Evolutionary conservation across 2,888 invertebrate genomes (phyloP), one percentile per base, ranked within the genome.

Genomic region (Apocheima hispidaria): DNA sequence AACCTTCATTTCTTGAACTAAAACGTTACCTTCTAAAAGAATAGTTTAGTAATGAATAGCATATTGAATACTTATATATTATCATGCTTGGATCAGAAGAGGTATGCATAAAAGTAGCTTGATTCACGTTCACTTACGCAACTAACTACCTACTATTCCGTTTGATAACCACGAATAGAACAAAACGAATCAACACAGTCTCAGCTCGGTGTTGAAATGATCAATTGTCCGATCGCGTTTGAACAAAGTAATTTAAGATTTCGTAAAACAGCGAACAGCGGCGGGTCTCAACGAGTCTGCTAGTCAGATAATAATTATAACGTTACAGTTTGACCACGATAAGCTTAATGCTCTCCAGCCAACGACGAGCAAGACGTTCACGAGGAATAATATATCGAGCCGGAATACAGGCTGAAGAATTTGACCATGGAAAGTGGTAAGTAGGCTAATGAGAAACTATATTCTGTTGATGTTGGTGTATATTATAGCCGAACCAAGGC

Each of bases 251-350:
- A 78, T 71, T 65, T 75, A 57, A 56, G 73, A 81, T 82, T 81
- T 82, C 74, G 74, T 77, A 81, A 81, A 81, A 77, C 67, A 77
- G 71, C 74, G 64, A 81, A 77, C 67, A 77, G 71, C 74, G 64
- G 71, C 69, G 69, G 64, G 70, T 65, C 58, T 66, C 63, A 64
- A 53, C 67, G n/a, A 44, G 51, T 51, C 43, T n/a, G 64, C 54
- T 72, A 71, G 64, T 64, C 66, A 73, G 63, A 51, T 46, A 56
- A 73, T 72, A 81, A 82, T 84, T 84, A 60, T 49, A 60, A 49
- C 14, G 33, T 4, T 18, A 60, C 16, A 60, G 60, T 50, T 21
- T 36, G 54, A 60, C 54, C 49, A 50, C 36, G 23, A 20, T 60
- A 12, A 43, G 23, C 10, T 43, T 5, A 48, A 35, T 14, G n/a